Evolutionary conservation across 2,888 invertebrate species (phyloP).

Genomic region (Parnassius smintheus): DNA sequence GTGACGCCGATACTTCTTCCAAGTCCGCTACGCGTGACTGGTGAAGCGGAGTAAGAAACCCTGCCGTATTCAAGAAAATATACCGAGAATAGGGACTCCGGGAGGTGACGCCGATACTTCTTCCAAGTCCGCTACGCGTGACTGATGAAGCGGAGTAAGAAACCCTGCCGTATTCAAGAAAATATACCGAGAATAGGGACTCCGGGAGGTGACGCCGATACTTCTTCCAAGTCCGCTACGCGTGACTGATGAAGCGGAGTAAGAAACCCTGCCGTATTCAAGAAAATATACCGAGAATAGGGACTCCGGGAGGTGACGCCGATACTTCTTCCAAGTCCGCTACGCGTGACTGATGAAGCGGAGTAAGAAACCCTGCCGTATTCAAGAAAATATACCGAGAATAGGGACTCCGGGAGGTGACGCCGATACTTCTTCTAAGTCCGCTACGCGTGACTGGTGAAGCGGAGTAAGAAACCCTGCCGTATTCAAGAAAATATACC

Average conservation of each 20-base stretch:
- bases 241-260: slow-evolving; percentile 9
- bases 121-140: slow-evolving; percentile 10
- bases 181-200: neutral
- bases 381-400: neutral
- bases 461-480: slow-evolving; percentile 15
- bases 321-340: slow-evolving; percentile 11
- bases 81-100: neutral
- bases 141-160: slow-evolving; percentile 12
- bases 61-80: slow-evolving; percentile 2
- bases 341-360: slow-evolving; percentile 11
- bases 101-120: slow-evolving; percentile 6
- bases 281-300: neutral
- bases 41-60: slow-evolving; percentile 16
- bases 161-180: slow-evolving; percentile 8
- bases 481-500: neutral
- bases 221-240: slow-evolving; percentile 11
- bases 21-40: slow-evolving; percentile 10
- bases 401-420: slow-evolving; percentile 3
- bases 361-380: slow-evolving; percentile 11
- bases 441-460: slow-evolving; percentile 8
- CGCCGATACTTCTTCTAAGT: slow-evolving; percentile 7
- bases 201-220: slow-evolving; percentile 3
- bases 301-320: neutral
- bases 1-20: slow-evolving; percentile 4
- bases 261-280: slow-evolving; percentile 11